Evolutionary conservation across 2,888 invertebrate genomes (phyloP), one percentile per base, ranked within the genome.

Genomic region (Podabrus alpinus): DNA sequence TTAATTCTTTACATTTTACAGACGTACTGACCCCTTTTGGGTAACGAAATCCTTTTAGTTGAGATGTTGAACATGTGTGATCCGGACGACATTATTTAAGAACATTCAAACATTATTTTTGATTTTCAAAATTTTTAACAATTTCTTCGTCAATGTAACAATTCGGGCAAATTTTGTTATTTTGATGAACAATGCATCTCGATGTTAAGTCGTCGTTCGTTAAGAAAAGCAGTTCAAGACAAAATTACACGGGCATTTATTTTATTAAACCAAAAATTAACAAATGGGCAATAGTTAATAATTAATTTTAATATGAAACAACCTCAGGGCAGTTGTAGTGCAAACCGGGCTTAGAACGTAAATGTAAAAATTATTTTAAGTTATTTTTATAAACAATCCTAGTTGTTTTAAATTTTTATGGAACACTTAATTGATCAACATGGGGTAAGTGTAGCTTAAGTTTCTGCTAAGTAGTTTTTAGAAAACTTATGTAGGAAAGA

Each of bases 301-400:
- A 66, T 64, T 24, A 59, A 21, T 4, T n/a, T 61, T 68, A 17
- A 68, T 19, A 64, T 83, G 85, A 80, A 86, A 86, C 84, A 83
- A 85, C 81, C 87, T 86, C 86, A 87, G 87, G 87, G 87, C 86
- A 83, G 81, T 76, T 79, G 75, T 81, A 81, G 86, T 87, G 86
- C 85, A 86, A 64, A 86, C 85, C 86, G 86, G 86, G 86, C 86
- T 82, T 80, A 80, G 59, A 73, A 73, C 77, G 74, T 72, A 64
- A 59, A 64, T 71, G 59, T 71, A 66, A 70, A 70, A 25, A 15
- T 24, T 16, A 60, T 21, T 21, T 21, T n/a, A 3, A 21, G 45
- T 45, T 45, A 45, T 45, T 45, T 45, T 45, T 45, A 45, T 45
- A 45, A 45, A 45, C 45, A 45, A 45, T 45, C 2, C 3, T 25